Percentiles rank a stretch among this genome's conserved stretches.
Conservation (phyloP, 2,113 vertebrate genomes). For the Sakesphorus luctuosus region DNA sequence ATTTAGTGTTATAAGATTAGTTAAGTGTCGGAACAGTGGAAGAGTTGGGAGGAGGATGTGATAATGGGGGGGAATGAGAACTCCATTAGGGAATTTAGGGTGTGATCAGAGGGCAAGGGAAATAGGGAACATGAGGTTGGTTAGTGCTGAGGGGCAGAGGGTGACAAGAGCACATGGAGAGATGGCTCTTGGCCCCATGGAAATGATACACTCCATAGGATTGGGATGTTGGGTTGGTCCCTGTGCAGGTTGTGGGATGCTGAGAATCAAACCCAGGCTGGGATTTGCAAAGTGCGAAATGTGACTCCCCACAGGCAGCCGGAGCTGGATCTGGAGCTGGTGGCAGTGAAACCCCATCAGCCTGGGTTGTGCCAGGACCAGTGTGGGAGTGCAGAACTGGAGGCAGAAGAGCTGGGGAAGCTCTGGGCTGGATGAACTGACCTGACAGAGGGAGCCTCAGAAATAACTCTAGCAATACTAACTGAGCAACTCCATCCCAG, state of each 20-base stretch:
- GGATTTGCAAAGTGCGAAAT: not conserved
- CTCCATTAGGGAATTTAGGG: not conserved
- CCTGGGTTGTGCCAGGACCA: not conserved
- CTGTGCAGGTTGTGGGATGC: not conserved
- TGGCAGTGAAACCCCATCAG: not conserved
- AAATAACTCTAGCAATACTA: not conserved
- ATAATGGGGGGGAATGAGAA: not conserved
- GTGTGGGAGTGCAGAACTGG: not conserved
- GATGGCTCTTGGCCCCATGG: not conserved
- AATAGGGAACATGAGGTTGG: not conserved
- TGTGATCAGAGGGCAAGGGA: not conserved
- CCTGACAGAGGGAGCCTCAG: not conserved
- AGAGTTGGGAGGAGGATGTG: not conserved
- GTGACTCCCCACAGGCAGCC: not conserved
- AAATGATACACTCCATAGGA: accelerated
- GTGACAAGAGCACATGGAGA: not conserved
- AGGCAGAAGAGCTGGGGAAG: not conserved
- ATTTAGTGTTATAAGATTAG: not conserved
- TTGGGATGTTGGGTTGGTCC: not conserved
- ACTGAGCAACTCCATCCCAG: not conserved
- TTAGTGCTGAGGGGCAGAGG: not conserved
- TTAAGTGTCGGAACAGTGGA: not conserved
- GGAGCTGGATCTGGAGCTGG: not conserved
- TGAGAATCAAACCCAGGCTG: not conserved
- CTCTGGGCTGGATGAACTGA: not conserved